Conservation (phyloP, 23 tunicate species). For the Diplosoma virens region DNA sequence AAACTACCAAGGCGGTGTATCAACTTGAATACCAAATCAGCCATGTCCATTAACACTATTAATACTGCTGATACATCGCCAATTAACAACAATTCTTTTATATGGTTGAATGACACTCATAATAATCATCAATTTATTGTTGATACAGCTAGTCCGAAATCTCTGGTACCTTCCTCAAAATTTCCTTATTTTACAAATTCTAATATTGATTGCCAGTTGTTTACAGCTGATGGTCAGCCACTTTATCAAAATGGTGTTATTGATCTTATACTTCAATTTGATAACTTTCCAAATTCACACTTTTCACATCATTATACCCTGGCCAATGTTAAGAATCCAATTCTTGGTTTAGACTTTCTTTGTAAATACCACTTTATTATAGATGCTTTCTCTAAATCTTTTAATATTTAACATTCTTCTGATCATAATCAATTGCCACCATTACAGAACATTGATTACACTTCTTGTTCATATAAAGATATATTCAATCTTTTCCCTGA, state of each 20-base stretch:
- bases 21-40: neutral
- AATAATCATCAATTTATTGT: neutral
- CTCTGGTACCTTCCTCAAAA: neutral
- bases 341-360: constrained; percentile 17
- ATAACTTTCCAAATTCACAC: neutral
- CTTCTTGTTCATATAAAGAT: neutral
- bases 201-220: neutral
- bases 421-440: neutral
- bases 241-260: neutral
- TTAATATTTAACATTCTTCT: neutral
- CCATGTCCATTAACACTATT: neutral
- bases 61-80: constrained; percentile 12
- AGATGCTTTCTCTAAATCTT: neutral
- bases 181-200: neutral
- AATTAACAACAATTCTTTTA: neutral
- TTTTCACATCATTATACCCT: neutral
- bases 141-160: constrained; percentile 15
- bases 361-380: neutral
- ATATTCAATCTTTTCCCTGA: constrained; percentile 4
- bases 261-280: neutral
- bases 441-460: neutral
- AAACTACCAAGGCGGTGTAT: constrained; percentile 16
- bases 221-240: constrained; percentile 8
- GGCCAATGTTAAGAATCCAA: neutral
- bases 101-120: neutral